These are phyloP conservation scores for Cylloceria caligata DNA, from an alignment of 2,888 invertebrate genomes.

Conservation along the genomic window DNA sequence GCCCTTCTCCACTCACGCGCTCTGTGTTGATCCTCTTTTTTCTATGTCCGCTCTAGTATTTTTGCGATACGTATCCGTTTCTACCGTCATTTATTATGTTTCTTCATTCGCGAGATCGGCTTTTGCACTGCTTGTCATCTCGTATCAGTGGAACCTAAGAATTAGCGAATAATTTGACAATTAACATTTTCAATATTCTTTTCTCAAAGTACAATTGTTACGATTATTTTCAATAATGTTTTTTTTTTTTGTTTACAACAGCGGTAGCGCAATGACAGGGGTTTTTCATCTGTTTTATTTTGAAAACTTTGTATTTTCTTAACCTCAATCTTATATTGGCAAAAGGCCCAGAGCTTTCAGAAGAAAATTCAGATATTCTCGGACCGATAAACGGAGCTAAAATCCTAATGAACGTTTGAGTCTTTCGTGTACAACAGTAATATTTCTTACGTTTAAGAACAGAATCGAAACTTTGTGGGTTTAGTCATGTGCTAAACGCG, in stretches of 20 bases:
- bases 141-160: no score
- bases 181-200: no score
- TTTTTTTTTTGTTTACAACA: no score
- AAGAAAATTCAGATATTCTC: conserved; percentile 36
- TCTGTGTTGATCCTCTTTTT: conserved; percentile 33
- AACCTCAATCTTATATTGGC: conserved; percentile 29
- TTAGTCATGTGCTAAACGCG: conserved; percentile 20
- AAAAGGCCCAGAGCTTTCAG: conserved; percentile 10
- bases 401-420: neutral
- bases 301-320: neutral
- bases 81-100: conserved; percentile 22
- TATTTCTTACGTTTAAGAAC: conserved; percentile 3
- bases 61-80: neutral
- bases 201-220: no score
- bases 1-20: conserved; percentile 69
- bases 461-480: conserved; percentile 5
- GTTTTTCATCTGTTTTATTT: neutral
- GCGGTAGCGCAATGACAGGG: no score
- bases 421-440: neutral
- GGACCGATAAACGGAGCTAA: neutral
- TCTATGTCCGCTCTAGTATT: conserved; percentile 58
- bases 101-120: neutral
- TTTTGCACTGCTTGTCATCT: conserved; percentile 2
- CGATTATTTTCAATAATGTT: no score
- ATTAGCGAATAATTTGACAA: no score